Evolutionary conservation across 2,888 invertebrate species (phyloP), one percentile per base, ranked within the genome.

Genomic region (Trichogramma evanescens): DNA sequence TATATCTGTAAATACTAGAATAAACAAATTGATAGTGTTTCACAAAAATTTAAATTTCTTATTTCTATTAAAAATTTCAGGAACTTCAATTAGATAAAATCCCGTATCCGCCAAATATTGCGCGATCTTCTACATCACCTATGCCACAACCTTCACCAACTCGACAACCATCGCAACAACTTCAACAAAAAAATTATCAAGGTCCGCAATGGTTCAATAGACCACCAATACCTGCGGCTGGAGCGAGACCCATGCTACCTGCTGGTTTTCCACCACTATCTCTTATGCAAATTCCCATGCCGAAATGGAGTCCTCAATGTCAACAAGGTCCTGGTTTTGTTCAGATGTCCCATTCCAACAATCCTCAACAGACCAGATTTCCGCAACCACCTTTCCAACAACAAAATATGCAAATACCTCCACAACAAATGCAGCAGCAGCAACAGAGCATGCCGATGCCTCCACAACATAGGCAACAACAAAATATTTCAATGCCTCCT

Each of bases 61-160:
- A 48, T 41, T 52, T 7, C 6, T 9, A 38, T 42, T 2, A 38
- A 8, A 46, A 38, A 42, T 40, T 55, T 26, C 39, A 73, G 72
- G 71, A 72, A 40, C 65, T 74, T 50, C 67, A 71, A 51, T 61
- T 72, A 57, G 68, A 69, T 42, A 70, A 68, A 5, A 45, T 59
- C 45, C 60, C 66, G 8, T 69, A 69, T 39, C 71, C 73, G n/a
- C 7, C 10, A 4, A 52, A 39, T 6, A 38, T 43, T 26, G 26
- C 26, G 48, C 59, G 10, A 26, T 26, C 26, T 26, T 26, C 26
- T 26, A 2, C 26, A 26, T 26, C 26, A 2, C 26, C 26, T 26
- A 26, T 26, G 26, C 3, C 4, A 5, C 8, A n/a, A 45, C 65
- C 70, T 42, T 66, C 70, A 9, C 62, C 66, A n/a, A 69, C 68